Conservation (phyloP, 2,113 vertebrate species). For the Ameiurus melas region DNA sequence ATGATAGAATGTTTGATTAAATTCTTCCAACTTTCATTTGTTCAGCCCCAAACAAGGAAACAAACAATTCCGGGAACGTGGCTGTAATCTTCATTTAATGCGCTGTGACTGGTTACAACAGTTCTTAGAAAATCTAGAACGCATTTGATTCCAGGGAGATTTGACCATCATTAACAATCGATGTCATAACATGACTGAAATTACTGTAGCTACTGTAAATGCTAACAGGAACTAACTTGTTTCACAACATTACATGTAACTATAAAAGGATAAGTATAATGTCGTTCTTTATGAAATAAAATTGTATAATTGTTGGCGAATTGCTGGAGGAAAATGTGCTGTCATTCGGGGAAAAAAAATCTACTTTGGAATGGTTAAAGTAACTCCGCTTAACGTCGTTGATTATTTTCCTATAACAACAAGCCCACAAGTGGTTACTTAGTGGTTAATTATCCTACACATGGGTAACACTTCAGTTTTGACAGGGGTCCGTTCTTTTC, state of each 20-base stretch:
- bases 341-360: not conserved
- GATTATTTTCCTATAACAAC: not conserved
- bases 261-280: not conserved
- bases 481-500: not conserved
- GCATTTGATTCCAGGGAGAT: not conserved
- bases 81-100: not conserved
- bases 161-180: not conserved
- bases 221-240: not conserved
- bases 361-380: too few relatives aligned
- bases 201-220: not conserved
- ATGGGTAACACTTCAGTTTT: not conserved
- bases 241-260: not conserved
- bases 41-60: not conserved
- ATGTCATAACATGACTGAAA: not conserved
- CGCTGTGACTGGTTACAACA: not conserved
- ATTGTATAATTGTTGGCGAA: not conserved
- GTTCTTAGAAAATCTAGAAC: not conserved
- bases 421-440: not conserved
- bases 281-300: not conserved
- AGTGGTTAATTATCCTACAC: not conserved
- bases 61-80: not conserved
- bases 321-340: not conserved
- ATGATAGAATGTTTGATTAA: not conserved
- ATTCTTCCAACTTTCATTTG: not conserved
- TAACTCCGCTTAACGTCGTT: not conserved